Evolutionary conservation across 2,888 invertebrate species (phyloP).

Genomic region (Tridacna crocea): DNA sequence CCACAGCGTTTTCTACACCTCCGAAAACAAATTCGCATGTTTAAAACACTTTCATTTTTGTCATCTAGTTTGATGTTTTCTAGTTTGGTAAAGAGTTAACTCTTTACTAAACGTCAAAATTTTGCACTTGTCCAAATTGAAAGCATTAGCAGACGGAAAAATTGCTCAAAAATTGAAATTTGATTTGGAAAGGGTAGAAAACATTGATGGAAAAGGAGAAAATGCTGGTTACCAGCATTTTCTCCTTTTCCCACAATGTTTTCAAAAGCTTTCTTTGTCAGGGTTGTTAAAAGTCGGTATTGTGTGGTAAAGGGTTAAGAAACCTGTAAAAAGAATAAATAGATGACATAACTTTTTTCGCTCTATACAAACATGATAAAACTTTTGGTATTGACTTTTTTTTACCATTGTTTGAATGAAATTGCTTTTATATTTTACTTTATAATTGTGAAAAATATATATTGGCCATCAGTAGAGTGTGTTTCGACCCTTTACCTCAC

Average conservation of each 20-base stretch:
- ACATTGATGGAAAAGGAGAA: constrained; percentile 9
- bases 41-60: not conserved
- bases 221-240: not conserved
- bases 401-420: not conserved
- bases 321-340: constrained; percentile 12
- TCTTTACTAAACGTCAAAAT: too few species aligned
- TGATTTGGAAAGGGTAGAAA: not conserved
- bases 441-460: constrained; percentile 15
- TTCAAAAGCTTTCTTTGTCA: not conserved
- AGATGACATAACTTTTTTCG: constrained; percentile 4
- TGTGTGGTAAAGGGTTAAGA: not conserved
- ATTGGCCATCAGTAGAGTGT: not conserved
- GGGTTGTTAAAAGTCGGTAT: not conserved
- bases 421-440: not conserved
- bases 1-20: too few species aligned
- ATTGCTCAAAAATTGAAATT: too few species aligned
- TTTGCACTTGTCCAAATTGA: too few species aligned
- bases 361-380: not conserved
- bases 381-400: constrained; percentile 18
- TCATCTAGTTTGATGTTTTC: not conserved
- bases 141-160: too few species aligned
- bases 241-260: not conserved
- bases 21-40: not conserved
- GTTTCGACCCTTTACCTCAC: not conserved
- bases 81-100: not conserved